Evolutionary conservation across 2,797 vertebrate genomes (phyloP).

Genomic region (Spinibarbus caldwelli): DNA sequence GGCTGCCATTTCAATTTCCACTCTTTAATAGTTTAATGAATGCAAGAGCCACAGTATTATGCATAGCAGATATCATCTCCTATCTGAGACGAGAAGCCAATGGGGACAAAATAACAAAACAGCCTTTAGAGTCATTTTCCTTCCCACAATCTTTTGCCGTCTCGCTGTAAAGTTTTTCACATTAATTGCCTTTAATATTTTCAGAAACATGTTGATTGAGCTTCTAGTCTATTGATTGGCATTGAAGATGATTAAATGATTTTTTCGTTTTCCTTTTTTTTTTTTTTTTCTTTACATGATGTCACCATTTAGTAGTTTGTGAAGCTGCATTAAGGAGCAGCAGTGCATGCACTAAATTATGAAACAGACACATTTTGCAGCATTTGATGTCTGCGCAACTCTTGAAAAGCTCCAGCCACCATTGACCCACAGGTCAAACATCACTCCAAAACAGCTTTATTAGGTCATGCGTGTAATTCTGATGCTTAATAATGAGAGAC

Average conservation of each 20-base stretch:
- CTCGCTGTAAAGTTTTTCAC: background rate
- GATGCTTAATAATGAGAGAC: conserved; percentile 15
- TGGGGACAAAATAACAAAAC: conserved; percentile 30
- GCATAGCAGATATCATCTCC: conserved; percentile 48
- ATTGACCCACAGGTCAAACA: background rate
- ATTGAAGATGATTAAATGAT: background rate
- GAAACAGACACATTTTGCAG: background rate
- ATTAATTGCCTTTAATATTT: conserved; percentile 38
- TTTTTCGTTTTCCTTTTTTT: no score
- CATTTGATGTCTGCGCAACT: background rate
- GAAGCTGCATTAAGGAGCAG: background rate
- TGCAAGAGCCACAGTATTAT: conserved; percentile 30
- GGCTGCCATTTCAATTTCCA: conserved; percentile 61
- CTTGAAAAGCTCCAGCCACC: background rate
- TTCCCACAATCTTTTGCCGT: background rate
- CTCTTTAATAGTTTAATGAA: conserved; percentile 60
- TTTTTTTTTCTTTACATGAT: background rate
- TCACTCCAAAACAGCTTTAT: conserved; percentile 27
- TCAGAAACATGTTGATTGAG: background rate
- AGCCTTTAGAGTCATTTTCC: conserved; percentile 26
- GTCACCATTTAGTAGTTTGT: background rate
- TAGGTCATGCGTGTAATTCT: background rate
- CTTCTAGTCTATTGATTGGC: background rate
- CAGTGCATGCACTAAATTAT: background rate
- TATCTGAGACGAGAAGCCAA: conserved; percentile 21